Evolutionary conservation across 2,113 vertebrate species (phyloP).

Genomic region (Lycaon pictus): DNA sequence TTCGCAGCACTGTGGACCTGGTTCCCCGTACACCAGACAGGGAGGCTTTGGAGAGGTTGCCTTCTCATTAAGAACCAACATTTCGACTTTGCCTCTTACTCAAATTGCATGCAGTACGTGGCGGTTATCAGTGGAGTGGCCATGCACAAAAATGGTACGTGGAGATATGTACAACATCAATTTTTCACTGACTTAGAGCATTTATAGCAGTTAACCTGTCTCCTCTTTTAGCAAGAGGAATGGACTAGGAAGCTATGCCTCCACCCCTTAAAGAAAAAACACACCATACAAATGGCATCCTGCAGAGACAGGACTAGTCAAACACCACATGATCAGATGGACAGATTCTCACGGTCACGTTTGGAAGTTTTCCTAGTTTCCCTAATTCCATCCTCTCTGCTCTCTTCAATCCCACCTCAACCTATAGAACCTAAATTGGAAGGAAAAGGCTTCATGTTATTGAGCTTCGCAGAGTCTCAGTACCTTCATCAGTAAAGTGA

Average conservation of each 20-base stretch:
- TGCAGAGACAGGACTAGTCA: neutral
- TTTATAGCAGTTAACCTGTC: slow-evolving; percentile 53
- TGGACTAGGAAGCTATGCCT: slow-evolving; percentile 49
- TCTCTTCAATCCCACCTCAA: neutral
- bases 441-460: slow-evolving; percentile 25
- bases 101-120: slow-evolving; percentile 73
- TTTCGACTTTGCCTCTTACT: slow-evolving; percentile 37
- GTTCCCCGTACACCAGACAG: slow-evolving; percentile 8
- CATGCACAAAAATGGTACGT: slow-evolving; percentile 72
- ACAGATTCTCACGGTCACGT: slow-evolving; percentile 2
- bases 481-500: slow-evolving; percentile 57
- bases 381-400: neutral
- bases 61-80: slow-evolving; percentile 21
- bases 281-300: neutral
- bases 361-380: neutral
- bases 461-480: slow-evolving; percentile 34
- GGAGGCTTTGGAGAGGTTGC: neutral
- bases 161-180: slow-evolving; percentile 63
- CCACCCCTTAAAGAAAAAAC: neutral
- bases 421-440: neutral
- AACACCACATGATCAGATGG: neutral
- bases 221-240: slow-evolving; percentile 66
- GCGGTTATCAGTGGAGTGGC: slow-evolving; percentile 45
- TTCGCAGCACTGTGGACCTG: neutral
- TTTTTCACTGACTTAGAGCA: slow-evolving; percentile 14